Conservation (phyloP, 2,888 invertebrate species). For the Xylota sylvarum region DNA sequence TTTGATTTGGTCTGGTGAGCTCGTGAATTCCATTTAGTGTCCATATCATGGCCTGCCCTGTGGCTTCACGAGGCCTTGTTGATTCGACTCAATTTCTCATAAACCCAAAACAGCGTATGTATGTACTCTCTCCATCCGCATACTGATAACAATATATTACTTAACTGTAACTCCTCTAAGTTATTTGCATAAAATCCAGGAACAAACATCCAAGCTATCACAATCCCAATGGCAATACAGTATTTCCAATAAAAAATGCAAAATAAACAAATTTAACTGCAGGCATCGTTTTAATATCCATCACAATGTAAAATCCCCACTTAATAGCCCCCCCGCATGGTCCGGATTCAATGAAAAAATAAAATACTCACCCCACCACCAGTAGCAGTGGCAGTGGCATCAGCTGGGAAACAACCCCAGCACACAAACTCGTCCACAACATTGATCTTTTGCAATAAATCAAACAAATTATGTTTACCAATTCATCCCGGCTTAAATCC, state of each 20-base stretch:
- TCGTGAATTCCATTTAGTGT: no score
- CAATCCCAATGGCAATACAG: not conserved
- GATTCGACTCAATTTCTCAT: no score
- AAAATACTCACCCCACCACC: not conserved
- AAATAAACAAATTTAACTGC: constrained; percentile 28
- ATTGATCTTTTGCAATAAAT: constrained; percentile 57
- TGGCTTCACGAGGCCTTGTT: no score
- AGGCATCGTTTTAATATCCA: constrained; percentile 22
- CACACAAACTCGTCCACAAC: constrained; percentile 19
- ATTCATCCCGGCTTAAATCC: constrained; percentile 50
- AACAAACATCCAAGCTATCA: not conserved
- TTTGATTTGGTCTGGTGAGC: no score
- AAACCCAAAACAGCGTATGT: no score
- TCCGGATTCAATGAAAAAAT: constrained; percentile 3
- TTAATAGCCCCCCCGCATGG: not conserved
- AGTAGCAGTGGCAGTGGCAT: no score
- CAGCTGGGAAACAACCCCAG: not conserved
- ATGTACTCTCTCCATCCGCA: no score
- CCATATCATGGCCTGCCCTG: no score
- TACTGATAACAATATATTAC: no score
- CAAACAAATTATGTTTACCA: constrained; percentile 67
- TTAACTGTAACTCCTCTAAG: not conserved
- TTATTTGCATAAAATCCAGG: not conserved
- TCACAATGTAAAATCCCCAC: constrained; percentile 14
- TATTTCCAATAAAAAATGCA: constrained; percentile 16